phyloP scores from a whole-genome alignment of 2,888 invertebrate species.

The Eudemis profundana region DNA sequence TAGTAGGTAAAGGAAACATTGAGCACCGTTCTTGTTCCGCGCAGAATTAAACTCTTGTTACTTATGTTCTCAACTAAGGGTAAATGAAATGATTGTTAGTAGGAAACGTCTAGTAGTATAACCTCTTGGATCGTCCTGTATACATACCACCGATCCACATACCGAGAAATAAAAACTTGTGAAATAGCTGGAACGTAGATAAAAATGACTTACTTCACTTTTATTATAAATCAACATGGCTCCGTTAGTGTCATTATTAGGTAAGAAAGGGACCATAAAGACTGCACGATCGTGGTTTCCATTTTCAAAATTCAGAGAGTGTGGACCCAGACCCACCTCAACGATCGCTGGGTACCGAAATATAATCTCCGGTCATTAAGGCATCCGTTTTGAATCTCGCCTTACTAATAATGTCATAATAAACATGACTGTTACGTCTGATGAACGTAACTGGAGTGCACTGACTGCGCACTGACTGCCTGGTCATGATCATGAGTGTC shows the following conservation, averaged over 20 bases:
- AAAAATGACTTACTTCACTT: no score
- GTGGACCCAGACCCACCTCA: constrained; percentile 21
- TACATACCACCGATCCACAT: no score
- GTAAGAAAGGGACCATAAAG: neutral
- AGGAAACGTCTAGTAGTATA: no score
- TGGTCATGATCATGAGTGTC: constrained; percentile 38
- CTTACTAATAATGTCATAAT: constrained; percentile 24
- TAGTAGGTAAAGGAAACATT: constrained; percentile 4
- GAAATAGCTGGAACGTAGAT: no score
- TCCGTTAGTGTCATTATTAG: neutral
- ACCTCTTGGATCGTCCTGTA: no score
- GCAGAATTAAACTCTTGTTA: neutral
- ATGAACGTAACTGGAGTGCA: constrained; percentile 38
- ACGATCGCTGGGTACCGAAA: constrained; percentile 31
- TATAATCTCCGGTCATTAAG: constrained; percentile 26
- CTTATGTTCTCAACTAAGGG: neutral
- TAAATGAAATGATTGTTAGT: no score
- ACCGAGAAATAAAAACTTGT: no score
- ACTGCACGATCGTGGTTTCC: neutral
- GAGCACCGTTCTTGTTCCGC: neutral
- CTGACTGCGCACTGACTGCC: constrained; percentile 39
- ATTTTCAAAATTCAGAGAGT: constrained; percentile 1
- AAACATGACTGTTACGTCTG: constrained; percentile 29
- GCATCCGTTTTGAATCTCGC: constrained; percentile 22
- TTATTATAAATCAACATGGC: no score